Evolutionary conservation across 2,113 vertebrate genomes (phyloP).

Genomic region (Dicentrarchus labrax): DNA sequence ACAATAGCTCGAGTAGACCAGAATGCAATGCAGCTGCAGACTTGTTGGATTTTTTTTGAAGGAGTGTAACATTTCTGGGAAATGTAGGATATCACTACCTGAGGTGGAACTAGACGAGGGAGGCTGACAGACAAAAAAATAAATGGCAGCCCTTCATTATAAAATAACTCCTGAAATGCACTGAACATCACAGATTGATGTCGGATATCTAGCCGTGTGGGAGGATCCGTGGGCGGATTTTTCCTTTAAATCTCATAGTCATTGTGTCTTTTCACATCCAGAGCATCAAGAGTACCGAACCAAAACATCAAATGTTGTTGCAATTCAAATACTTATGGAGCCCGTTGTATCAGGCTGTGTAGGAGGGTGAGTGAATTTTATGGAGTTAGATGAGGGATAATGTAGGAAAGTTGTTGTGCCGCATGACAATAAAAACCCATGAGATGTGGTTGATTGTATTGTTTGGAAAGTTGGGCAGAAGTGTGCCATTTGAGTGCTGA

Average conservation of each 20-base stretch:
- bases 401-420: conserved; percentile 53
- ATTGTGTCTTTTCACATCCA: conserved; percentile 67
- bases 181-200: conserved; percentile 66
- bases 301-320: conserved; percentile 73
- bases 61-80: conserved; percentile 10
- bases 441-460: conserved; percentile 66
- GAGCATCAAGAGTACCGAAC: conserved; percentile 58
- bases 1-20: neutral
- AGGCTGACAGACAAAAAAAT: conserved; percentile 43
- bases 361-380: conserved; percentile 68
- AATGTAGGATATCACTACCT: conserved; percentile 39
- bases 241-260: conserved; percentile 59
- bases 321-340: conserved; percentile 65
- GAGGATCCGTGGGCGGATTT: conserved; percentile 65
- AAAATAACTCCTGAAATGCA: conserved; percentile 65
- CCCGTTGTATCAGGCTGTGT: conserved; percentile 50
- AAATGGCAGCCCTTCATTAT: conserved; percentile 64
- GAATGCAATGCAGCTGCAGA: conserved; percentile 23
- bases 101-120: conserved; percentile 38
- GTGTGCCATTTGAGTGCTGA: conserved; percentile 33
- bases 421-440: conserved; percentile 65
- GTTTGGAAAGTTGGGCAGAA: conserved; percentile 59
- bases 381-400: conserved; percentile 60
- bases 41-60: conserved; percentile 26
- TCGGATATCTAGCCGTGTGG: conserved; percentile 63